These are phyloP conservation scores for Tyria jacobaeae DNA, from an alignment of 2,888 invertebrate genomes.

Conservation along the genomic window DNA sequence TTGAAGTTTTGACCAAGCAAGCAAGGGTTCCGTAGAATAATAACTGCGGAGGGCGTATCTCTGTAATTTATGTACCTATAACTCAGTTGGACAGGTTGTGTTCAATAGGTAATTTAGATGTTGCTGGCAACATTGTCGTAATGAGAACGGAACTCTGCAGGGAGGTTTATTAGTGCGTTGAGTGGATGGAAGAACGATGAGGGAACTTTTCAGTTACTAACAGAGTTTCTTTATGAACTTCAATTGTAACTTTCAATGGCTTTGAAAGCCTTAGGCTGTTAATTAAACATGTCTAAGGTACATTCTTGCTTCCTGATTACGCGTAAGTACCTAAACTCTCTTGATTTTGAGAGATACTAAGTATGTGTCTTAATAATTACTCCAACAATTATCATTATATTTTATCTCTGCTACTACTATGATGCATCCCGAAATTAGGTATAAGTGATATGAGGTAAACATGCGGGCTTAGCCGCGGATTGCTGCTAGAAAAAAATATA, in stretches of 20 bases:
- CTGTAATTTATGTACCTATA: slow-evolving; percentile 83
- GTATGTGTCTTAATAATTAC: no score
- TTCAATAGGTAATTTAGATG: slow-evolving; percentile 84
- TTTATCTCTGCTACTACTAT: no score
- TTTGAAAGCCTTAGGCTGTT: slow-evolving; percentile 10
- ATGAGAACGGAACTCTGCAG: slow-evolving; percentile 69
- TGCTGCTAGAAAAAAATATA: no score
- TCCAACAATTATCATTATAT: no score
- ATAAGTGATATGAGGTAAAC: no score
- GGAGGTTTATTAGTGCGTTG: slow-evolving; percentile 65
- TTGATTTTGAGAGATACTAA: no score
- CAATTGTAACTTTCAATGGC: slow-evolving; percentile 9
- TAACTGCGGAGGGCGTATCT: slow-evolving; percentile 72
- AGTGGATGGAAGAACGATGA: slow-evolving; percentile 53
- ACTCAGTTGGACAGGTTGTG: slow-evolving; percentile 78
- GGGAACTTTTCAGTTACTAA: slow-evolving; percentile 21
- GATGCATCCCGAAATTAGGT: no score
- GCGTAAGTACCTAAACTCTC: no score
- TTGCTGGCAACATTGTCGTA: slow-evolving; percentile 82
- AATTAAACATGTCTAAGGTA: slow-evolving; percentile 1
- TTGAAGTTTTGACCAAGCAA: slow-evolving; percentile 50
- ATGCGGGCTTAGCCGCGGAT: no score
- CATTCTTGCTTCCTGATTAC: no score
- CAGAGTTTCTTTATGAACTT: slow-evolving; percentile 10
- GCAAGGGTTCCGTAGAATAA: slow-evolving; percentile 62